These are phyloP conservation scores for Archips xylosteana DNA, from an alignment of 2,888 invertebrate genomes.

Conservation along the genomic window DNA sequence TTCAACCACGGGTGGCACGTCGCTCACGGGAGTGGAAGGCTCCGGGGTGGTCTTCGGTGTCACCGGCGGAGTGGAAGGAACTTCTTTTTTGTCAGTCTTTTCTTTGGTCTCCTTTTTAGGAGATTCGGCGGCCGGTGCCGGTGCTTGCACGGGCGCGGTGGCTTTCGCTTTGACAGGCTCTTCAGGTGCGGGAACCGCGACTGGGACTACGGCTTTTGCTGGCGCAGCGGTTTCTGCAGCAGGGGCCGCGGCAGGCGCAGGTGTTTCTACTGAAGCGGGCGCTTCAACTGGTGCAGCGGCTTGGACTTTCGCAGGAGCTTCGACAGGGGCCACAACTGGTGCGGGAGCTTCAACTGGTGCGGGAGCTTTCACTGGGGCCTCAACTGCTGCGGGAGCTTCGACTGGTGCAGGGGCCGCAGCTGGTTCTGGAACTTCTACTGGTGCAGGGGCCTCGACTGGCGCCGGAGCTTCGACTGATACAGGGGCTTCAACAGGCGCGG, in stretches of 20 bases:
- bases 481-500: conserved; percentile 35
- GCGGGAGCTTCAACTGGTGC: conserved; percentile 28
- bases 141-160: conserved; percentile 36
- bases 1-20: conserved; percentile 47
- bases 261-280: conserved; percentile 38
- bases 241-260: conserved; percentile 31
- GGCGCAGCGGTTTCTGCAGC: conserved; percentile 42
- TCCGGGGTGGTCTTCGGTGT: conserved; percentile 51
- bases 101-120: conserved; percentile 44
- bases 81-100: conserved; percentile 50
- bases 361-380: conserved; percentile 41
- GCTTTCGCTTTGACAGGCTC: conserved; percentile 41
- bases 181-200: conserved; percentile 43
- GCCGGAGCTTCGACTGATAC: conserved; percentile 39
- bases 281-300: conserved; percentile 44
- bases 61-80: conserved; percentile 51
- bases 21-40: conserved; percentile 46
- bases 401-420: conserved; percentile 45
- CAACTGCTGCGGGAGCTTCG: conserved; percentile 41
- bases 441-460: conserved; percentile 45
- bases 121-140: conserved; percentile 35
- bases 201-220: conserved; percentile 45
- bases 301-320: conserved; percentile 45
- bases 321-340: conserved; percentile 8
- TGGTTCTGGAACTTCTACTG: conserved; percentile 43